phyloP scores from a whole-genome alignment of 1,140 invertebrate genomes.

The Nephotettix cincticeps region DNA sequence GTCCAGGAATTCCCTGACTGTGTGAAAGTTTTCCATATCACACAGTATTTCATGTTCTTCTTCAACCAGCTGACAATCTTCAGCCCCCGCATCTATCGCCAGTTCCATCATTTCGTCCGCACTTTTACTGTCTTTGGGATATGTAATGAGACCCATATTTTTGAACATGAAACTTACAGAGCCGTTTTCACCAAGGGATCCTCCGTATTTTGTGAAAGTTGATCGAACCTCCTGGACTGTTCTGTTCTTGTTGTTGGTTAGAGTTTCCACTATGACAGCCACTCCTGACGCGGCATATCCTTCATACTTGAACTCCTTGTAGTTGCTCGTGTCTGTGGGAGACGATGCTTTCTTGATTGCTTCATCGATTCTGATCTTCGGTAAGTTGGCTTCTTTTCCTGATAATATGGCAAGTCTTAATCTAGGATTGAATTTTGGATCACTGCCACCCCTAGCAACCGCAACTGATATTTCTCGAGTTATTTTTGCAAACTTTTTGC shows the following conservation, averaged over 20 bases:
- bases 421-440: conserved; percentile 8
- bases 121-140: background rate
- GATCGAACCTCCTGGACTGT: background rate
- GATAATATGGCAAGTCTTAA: background rate
- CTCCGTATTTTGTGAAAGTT: background rate
- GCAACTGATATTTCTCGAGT: conserved; percentile 1
- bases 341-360: background rate
- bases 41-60: background rate
- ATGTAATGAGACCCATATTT: background rate
- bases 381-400: background rate
- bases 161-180: background rate
- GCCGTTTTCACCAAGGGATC: background rate
- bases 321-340: background rate
- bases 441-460: background rate
- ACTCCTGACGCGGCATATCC: background rate
- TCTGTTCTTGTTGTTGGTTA: background rate
- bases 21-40: background rate
- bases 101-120: background rate
- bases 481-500: background rate
- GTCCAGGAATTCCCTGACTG: background rate
- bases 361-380: background rate
- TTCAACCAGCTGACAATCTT: background rate
- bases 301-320: background rate
- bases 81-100: background rate
- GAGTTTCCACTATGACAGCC: background rate